These are phyloP conservation scores for Microhierax caerulescens DNA, from an alignment of 2,797 vertebrate genomes.

Conservation along the genomic window DNA sequence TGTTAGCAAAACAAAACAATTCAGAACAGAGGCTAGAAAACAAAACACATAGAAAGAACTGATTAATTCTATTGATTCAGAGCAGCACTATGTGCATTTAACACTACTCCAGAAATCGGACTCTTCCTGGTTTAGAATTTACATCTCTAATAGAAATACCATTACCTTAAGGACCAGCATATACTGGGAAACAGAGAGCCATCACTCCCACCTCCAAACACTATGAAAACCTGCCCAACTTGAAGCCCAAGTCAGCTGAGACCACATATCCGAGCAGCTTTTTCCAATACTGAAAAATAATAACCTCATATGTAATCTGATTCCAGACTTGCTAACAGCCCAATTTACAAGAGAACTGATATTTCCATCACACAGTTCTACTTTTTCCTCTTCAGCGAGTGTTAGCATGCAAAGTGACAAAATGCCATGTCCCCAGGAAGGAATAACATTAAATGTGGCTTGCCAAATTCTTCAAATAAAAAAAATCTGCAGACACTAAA, in stretches of 20 bases:
- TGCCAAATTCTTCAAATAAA: not conserved
- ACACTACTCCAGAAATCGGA: not conserved
- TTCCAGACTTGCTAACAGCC: not conserved
- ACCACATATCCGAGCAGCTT: not conserved
- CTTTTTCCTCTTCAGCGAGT: not conserved
- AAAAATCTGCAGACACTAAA: not conserved
- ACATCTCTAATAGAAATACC: not conserved
- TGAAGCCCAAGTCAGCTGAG: not conserved
- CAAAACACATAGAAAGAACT: not conserved
- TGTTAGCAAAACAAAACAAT: constrained; percentile 16
- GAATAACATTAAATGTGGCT: not conserved
- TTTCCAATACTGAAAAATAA: not conserved
- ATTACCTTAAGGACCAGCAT: not conserved
- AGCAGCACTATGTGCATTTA: not conserved
- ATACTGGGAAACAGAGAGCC: not conserved
- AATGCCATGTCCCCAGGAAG: not conserved
- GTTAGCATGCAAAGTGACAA: not conserved
- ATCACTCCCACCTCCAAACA: not conserved
- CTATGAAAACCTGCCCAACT: not conserved
- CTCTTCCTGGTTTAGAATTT: not conserved
- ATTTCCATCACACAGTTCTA: not conserved
- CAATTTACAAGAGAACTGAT: not conserved
- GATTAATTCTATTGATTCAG: constrained; percentile 1
- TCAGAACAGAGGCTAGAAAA: not conserved
- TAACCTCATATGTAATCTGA: not conserved